Evolutionary conservation across 2,797 vertebrate species (phyloP).

Genomic region (Dryobates pubescens): DNA sequence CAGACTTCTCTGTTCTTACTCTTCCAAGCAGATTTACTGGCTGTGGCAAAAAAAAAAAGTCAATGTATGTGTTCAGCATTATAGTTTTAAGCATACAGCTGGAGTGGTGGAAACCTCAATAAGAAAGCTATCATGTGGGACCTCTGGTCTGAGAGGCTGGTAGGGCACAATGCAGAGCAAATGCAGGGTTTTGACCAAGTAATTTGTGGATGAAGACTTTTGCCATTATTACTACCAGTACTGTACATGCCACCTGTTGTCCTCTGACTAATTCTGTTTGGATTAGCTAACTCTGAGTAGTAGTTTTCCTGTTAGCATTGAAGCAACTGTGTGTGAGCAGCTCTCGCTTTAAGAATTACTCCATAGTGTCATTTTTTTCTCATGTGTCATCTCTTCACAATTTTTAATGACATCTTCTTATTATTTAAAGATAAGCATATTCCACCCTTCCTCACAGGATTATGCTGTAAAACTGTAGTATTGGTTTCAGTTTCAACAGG

Average conservation of each 20-base stretch:
- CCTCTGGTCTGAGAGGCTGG: not conserved
- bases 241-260: fast-evolving
- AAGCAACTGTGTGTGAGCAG: not conserved
- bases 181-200: not conserved
- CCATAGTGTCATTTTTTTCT: not conserved
- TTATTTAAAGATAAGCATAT: not conserved
- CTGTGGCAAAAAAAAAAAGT: not conserved
- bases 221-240: not conserved
- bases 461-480: not conserved
- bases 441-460: not conserved
- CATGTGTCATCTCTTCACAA: not conserved
- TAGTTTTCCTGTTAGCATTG: not conserved
- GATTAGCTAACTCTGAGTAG: not conserved
- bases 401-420: not conserved
- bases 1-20: not conserved
- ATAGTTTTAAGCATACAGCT: not conserved
- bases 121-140: not conserved
- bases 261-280: not conserved
- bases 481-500: not conserved
- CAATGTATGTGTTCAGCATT: not conserved
- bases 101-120: not conserved
- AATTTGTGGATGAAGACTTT: not conserved
- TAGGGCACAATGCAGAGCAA: not conserved
- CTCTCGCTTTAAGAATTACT: not conserved
- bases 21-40: not conserved